Percentiles rank a stretch among this genome's conserved stretches.
phyloP scores from a whole-genome alignment of 2,113 vertebrate species.

The Cranoglanis bouderius region DNA sequence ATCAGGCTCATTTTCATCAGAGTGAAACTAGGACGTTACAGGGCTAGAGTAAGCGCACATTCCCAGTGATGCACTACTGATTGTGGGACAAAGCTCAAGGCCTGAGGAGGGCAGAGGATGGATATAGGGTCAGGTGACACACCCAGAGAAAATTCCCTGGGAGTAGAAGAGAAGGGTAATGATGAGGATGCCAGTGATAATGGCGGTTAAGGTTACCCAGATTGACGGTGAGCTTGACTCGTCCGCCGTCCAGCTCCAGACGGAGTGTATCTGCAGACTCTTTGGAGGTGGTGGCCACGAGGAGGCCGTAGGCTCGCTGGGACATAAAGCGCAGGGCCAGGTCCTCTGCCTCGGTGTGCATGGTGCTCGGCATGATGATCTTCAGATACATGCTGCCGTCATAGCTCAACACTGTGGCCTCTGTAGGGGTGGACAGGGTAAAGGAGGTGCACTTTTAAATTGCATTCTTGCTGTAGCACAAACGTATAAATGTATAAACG shows the following conservation, averaged over 20 bases:
- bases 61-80: background rate
- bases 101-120: constrained; percentile 41
- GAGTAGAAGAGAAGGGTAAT: background rate
- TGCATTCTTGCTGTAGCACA: background rate
- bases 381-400: constrained; percentile 97
- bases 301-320: constrained; percentile 89
- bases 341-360: constrained; percentile 93
- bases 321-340: constrained; percentile 92
- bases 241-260: constrained; percentile 90
- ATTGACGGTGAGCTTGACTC: constrained; percentile 92
- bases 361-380: constrained; percentile 83
- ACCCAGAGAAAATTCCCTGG: constrained; percentile 28
- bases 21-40: constrained; percentile 9
- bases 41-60: background rate
- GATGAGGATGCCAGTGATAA: background rate
- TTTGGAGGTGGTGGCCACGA: constrained; percentile 93
- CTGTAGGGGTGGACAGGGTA: constrained; percentile 59
- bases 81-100: constrained; percentile 17
- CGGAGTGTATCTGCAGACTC: constrained; percentile 92
- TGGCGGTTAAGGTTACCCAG: constrained; percentile 78
- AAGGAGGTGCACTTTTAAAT: background rate
- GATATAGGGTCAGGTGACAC: background rate
- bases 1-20: background rate
- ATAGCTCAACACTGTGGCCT: constrained; percentile 92
- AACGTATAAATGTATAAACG: background rate